Evolutionary conservation across 2,888 invertebrate species (phyloP).

Genomic region (Drosophila villosipedis): DNA sequence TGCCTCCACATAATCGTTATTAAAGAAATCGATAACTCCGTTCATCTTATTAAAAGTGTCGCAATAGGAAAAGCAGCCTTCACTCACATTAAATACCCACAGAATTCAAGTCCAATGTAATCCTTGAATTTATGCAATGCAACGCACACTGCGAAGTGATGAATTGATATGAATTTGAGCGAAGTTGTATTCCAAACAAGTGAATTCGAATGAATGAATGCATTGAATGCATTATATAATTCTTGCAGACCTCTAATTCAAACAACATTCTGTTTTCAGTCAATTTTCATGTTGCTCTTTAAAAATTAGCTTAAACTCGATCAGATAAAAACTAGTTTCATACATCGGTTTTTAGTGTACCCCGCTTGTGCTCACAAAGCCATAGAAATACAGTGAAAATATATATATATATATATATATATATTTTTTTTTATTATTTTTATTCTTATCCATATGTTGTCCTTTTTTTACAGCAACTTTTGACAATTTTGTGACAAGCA

Average conservation of each 20-base stretch:
- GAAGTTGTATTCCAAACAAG: neutral
- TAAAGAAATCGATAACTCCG: neutral
- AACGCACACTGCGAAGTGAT: neutral
- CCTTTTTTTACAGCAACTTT: neutral
- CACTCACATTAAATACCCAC: neutral
- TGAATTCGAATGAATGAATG: neutral
- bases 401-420: neutral
- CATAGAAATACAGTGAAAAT: neutral
- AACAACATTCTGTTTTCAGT: neutral
- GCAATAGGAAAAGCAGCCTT: neutral
- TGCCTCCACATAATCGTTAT: neutral
- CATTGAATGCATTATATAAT: neutral
- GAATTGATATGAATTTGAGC: neutral
- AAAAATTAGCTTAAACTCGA: neutral
- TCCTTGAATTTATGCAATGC: neutral
- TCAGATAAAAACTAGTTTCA: neutral
- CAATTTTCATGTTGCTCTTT: neutral
- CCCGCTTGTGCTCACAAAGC: neutral
- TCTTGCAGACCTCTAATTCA: neutral
- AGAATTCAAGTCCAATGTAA: too few relatives aligned
- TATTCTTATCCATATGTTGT: constrained; percentile 7
- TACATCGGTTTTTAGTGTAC: neutral
- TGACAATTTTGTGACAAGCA: constrained; percentile 12
- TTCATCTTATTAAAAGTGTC: neutral
- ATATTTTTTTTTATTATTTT: too few relatives aligned